Base-by-base conservation (phyloP, 2,888 invertebrate species). In the Maniola hyperantus region DNA sequence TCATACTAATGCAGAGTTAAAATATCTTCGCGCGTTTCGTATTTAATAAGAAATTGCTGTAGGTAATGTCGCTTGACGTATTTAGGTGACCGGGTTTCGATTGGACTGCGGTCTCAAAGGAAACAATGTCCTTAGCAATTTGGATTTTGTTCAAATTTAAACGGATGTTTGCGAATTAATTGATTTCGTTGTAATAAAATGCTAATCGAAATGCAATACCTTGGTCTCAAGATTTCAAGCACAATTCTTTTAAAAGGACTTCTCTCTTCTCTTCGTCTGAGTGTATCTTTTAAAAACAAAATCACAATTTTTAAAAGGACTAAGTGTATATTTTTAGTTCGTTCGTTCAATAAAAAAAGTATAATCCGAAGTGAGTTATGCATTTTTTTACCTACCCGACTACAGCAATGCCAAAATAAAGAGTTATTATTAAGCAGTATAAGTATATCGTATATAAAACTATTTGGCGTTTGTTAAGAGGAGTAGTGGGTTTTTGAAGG, bases 1-100 rank as follows among this genome's bases (percentile, higher is more conserved):
- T 6, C 6, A 0, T n/a, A n/a, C 4, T 18, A 48, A 15, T 18
- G 11, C 1, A 6, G 10, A 20, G 4, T 50, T 20, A 11, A 2
- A 50, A 50, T 50, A 20, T 18, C 42, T 64, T 67, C 54, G 58
- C 54, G 58, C 13, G 50, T 48, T 64, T 33, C 39, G 42, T 44
- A 62, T n/a, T n/a, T 61, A 50, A 50, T 55, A 39, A 36, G 39
- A 39, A 63, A 68, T 68, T 60, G 20, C 55, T 44, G 13, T 46
- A 6, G 11, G 36, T 51, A 58, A 54, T 63, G 63, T 62, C 57
- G 44, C 53, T 18, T 33, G 34, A 50, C n/a, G 50, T 11, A 64
- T 64, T 64, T 64, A 42, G 57, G 42, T 57, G 57, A 57, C 57
- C 57, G 57, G 39, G 57, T 57, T 57, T 42, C 20, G 57, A 13